These are phyloP conservation scores for Esperia sulphurella DNA, from an alignment of 2,888 invertebrate genomes.

Conservation along the genomic window DNA sequence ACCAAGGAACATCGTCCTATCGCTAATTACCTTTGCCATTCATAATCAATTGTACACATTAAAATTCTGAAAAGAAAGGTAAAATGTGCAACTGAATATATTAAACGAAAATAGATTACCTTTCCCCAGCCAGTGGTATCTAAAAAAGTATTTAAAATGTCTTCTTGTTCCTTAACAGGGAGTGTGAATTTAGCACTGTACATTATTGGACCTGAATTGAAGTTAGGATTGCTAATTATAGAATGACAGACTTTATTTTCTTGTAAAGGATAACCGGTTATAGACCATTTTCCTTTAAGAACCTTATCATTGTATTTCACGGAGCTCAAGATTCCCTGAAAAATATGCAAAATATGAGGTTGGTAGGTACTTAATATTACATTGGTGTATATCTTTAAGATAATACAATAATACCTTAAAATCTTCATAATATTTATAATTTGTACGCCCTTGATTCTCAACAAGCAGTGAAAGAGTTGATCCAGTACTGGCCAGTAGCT, in stretches of 20 bases:
- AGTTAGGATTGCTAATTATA: background rate
- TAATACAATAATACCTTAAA: background rate
- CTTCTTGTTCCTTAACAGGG: background rate
- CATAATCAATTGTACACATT: too few species aligned
- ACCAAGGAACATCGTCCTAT: too few species aligned
- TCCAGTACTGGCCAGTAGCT: slow-evolving; percentile 54
- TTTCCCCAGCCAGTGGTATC: slow-evolving; percentile 3
- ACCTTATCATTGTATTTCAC: background rate
- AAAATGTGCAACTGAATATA: too few species aligned
- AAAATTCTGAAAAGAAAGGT: too few species aligned
- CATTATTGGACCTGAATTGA: background rate
- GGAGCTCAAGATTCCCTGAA: background rate
- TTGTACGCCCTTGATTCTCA: slow-evolving; percentile 92
- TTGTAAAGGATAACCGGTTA: slow-evolving; percentile 2
- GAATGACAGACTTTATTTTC: background rate
- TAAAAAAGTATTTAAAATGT: slow-evolving; percentile 2
- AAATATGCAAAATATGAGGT: too few species aligned
- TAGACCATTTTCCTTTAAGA: slow-evolving; percentile 1
- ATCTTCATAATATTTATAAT: slow-evolving; percentile 54
- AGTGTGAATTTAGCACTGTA: background rate
- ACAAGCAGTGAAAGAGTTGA: slow-evolving; percentile 75
- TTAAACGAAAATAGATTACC: too few species aligned
- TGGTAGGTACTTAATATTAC: too few species aligned
- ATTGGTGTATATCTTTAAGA: too few species aligned
- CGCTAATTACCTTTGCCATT: too few species aligned